Evolutionary conservation across 2,113 vertebrate genomes (phyloP).

Genomic region (Zapus hudsonius): DNA sequence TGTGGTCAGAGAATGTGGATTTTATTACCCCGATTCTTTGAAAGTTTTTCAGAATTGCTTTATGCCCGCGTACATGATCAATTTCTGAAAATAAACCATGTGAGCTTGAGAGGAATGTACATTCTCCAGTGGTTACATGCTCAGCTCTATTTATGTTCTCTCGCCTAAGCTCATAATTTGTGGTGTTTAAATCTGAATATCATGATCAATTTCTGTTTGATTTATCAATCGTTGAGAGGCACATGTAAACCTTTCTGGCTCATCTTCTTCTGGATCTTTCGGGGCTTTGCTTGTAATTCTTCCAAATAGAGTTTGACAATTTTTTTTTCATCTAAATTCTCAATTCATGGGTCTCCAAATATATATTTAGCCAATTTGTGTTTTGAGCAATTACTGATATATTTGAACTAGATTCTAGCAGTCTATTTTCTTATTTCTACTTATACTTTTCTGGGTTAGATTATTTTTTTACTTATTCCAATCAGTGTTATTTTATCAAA

Average conservation of each 20-base stretch:
- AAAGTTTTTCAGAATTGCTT: constrained; percentile 44
- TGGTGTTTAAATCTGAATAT: background rate
- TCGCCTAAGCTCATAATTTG: background rate
- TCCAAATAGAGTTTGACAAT: background rate
- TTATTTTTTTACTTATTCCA: background rate
- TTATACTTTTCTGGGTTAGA: background rate
- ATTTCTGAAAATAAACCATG: constrained; percentile 60
- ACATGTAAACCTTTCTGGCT: background rate
- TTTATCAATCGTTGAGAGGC: background rate
- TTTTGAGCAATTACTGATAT: background rate
- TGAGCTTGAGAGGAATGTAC: constrained; percentile 2
- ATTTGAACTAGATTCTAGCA: background rate
- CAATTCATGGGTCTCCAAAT: background rate
- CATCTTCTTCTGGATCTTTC: background rate
- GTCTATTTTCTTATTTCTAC: background rate
- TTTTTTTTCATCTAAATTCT: background rate
- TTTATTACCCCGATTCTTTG: constrained; percentile 60
- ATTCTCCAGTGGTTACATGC: constrained; percentile 15
- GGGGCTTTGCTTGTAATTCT: background rate
- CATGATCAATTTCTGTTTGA: background rate
- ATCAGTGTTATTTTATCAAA: background rate
- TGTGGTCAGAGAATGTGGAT: constrained; percentile 51
- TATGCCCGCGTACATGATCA: constrained; percentile 23
- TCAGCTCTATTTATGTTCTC: background rate
- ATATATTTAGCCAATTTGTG: background rate